Evolutionary conservation across 1,140 invertebrate species (phyloP).

Genomic region (Dendrolimus kikuchii): DNA sequence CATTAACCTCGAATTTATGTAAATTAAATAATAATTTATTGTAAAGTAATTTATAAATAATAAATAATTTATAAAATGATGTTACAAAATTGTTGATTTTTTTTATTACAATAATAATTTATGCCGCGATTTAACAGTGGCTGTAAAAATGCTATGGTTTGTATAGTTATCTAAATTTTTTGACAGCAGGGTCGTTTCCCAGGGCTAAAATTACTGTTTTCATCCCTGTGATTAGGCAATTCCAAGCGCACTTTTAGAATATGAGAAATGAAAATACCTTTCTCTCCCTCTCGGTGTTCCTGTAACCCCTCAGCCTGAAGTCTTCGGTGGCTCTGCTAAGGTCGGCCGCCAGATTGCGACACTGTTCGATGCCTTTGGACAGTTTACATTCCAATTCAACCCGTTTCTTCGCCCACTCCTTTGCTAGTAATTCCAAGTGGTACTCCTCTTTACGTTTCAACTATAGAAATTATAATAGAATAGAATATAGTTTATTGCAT

Average conservation of each 20-base stretch:
- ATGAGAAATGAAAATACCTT: slow-evolving; percentile 28
- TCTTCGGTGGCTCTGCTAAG: slow-evolving; percentile 49
- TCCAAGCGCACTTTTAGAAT: neutral
- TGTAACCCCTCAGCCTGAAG: slow-evolving; percentile 39
- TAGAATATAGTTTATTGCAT: neutral
- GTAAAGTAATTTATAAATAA: no score
- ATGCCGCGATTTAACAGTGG: no score
- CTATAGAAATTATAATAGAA: slow-evolving; percentile 17
- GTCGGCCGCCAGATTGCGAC: slow-evolving; percentile 42
- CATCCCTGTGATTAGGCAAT: no score
- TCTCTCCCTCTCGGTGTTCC: slow-evolving; percentile 46
- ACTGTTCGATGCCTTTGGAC: slow-evolving; percentile 40
- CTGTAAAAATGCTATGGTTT: neutral
- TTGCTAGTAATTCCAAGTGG: slow-evolving; percentile 41
- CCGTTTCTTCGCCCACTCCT: slow-evolving; percentile 42
- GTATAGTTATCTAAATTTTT: no score
- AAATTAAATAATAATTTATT: no score
- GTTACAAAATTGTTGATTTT: no score
- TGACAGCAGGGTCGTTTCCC: no score
- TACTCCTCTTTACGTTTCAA: slow-evolving; percentile 57
- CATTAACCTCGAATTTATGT: no score
- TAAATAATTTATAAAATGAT: no score
- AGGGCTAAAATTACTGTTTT: no score
- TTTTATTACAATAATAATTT: no score
- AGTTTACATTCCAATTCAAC: slow-evolving; percentile 42